Evolutionary conservation across 2,113 vertebrate genomes (phyloP).

Genomic region (Cyanoliseus patagonus): DNA sequence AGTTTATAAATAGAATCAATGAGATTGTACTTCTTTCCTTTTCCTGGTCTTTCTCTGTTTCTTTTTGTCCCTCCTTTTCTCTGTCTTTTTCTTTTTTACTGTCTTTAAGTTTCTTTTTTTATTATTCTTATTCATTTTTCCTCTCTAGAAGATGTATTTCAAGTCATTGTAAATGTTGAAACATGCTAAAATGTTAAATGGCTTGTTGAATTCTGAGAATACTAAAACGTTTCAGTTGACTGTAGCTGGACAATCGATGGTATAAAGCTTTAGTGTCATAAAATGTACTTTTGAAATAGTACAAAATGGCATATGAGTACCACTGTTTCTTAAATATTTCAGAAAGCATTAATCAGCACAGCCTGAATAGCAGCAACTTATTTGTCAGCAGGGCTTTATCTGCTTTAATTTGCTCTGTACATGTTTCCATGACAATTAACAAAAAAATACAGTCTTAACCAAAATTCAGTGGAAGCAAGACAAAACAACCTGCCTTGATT

Average conservation of each 20-base stretch:
- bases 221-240: not conserved
- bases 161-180: not conserved
- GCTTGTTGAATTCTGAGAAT: not conserved
- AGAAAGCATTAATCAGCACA: constrained; percentile 15
- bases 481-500: constrained; percentile 34
- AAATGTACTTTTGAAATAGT: not conserved
- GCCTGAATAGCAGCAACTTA: not conserved
- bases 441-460: constrained; percentile 27
- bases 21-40: not conserved
- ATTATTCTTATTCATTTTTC: not conserved
- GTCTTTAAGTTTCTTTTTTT: not conserved
- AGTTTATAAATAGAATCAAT: not conserved
- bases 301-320: not conserved
- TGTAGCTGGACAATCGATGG: not conserved
- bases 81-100: not conserved
- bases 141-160: not conserved
- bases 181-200: not conserved
- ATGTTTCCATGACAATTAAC: constrained; percentile 47
- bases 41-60: not conserved
- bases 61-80: not conserved
- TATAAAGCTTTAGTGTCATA: not conserved
- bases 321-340: not conserved
- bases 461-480: constrained; percentile 22
- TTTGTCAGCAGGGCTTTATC: constrained; percentile 9
- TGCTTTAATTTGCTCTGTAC: constrained; percentile 13